Evolutionary conservation across 2,888 invertebrate species (phyloP).

Genomic region (Marronus borbonicus): DNA sequence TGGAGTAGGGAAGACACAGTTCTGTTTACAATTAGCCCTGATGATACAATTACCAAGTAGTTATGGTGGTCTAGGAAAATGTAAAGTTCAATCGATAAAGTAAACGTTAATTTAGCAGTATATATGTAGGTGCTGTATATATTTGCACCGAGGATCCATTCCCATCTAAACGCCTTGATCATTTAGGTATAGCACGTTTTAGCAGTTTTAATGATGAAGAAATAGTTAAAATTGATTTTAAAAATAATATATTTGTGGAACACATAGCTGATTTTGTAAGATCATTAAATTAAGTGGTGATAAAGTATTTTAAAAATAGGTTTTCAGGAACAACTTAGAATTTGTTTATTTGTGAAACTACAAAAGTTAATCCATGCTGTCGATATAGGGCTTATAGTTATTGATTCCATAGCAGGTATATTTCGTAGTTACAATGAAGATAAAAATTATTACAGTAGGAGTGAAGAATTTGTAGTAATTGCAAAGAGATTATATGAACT

Average conservation of each 20-base stretch:
- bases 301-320: conserved; percentile 44
- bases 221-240: conserved; percentile 66
- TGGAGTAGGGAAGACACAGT: conserved; percentile 87
- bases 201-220: conserved; percentile 63
- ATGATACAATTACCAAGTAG: conserved; percentile 75
- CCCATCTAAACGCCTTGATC: conserved; percentile 79
- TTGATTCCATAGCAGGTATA: conserved; percentile 84
- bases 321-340: conserved; percentile 72
- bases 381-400: conserved; percentile 76
- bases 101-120: conserved; percentile 11
- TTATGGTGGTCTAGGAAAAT: conserved; percentile 73
- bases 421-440: conserved; percentile 75
- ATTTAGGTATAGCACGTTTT: conserved; percentile 70
- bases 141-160: conserved; percentile 86
- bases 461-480: conserved; percentile 74
- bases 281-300: conserved; percentile 39
- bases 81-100: conserved; percentile 60
- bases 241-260: conserved; percentile 78
- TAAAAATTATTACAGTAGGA: conserved; percentile 70
- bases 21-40: conserved; percentile 81
- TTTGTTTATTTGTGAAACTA: conserved; percentile 73
- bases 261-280: conserved; percentile 76
- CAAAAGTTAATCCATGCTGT: conserved; percentile 72
- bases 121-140: conserved; percentile 73
- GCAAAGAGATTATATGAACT: conserved; percentile 74